Evolutionary conservation across 2,113 vertebrate species (phyloP), one percentile per base, ranked within the genome.

Genomic region (Pholis gunnellus): DNA sequence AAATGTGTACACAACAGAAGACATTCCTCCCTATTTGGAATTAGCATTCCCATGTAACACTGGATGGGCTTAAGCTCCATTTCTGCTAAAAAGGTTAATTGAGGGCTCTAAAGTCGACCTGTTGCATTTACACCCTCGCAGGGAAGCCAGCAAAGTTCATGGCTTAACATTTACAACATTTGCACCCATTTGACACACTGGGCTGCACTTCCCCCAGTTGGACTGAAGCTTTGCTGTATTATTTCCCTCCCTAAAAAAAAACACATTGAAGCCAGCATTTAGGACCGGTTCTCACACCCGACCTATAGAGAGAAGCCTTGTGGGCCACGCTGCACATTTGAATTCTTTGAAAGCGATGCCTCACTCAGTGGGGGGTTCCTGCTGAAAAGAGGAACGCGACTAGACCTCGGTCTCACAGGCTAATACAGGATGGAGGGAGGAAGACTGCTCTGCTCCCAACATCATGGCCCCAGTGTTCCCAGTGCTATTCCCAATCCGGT

Each of bases 351-450:
- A 88, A 93, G 79, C 78, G 42, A 88, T 70, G 83, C 88, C 81
- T 91, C 87, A 87, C 94, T 80, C 93, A 91, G 91, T 76, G 61
- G 94, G 93, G 90, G 91, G 92, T 91, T 91, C 90, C 89, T 84
- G 76, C 80, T 88, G 82, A 91, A 93, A 88, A 56, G 88, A 88
- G 79, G 25, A 75, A 76, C 38, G 25, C 61, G 29, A n/a, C 82
- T 76, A 13, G 69, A 81, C 18, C 79, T 75, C 17, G 15, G 78
- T 67, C 79, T 81, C 50, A 61, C 74, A 78, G 85, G 81, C 81
- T 65, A 72, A 81, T 88, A 81, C 81, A 91, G 86, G 83, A 92
- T 83, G 87, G 83, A 87, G 64, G 72, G 86, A 88, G 82, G 88
- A 88, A 81, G 75, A 81, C 66, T 17, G 14, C 60, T 76, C 70